Percentiles rank a stretch among this genome's conserved stretches.
phyloP scores from a whole-genome alignment of 2,888 invertebrate genomes.

The Plebejus anna region DNA sequence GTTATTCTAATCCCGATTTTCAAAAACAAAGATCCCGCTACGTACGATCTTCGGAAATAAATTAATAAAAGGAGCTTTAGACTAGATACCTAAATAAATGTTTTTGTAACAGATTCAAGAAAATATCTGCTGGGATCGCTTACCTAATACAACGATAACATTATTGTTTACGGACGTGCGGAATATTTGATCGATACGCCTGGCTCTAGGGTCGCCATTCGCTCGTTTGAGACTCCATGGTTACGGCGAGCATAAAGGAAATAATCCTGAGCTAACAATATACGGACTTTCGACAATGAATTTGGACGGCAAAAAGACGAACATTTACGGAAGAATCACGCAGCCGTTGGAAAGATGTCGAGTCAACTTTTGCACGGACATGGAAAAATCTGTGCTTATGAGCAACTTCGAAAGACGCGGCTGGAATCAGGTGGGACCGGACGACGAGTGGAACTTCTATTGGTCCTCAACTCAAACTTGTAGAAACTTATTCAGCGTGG shows the following conservation, averaged over 20 bases:
- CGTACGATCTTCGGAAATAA: not conserved
- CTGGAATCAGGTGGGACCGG: conserved; percentile 89
- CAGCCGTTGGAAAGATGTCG: conserved; percentile 41
- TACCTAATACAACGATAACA: conserved; percentile 10
- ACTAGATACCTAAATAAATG: conserved; percentile 1
- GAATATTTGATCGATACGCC: conserved; percentile 19
- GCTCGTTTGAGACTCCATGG: conserved; percentile 24
- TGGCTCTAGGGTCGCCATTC: conserved; percentile 5
- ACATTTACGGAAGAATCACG: conserved; percentile 74
- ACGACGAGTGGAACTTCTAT: conserved; percentile 98
- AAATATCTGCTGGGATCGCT: conserved; percentile 1
- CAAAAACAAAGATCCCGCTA: not conserved
- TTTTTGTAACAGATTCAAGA: conserved; percentile 15
- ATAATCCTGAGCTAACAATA: not conserved
- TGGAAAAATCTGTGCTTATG: conserved; percentile 94
- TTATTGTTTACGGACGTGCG: not conserved
- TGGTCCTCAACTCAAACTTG: conserved; percentile 96
- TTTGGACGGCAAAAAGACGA: conserved; percentile 44
- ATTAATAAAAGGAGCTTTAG: not conserved
- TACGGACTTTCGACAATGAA: conserved; percentile 22
- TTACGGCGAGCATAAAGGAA: not conserved
- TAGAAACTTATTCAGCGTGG: conserved; percentile 93
- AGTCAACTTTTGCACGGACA: conserved; percentile 79
- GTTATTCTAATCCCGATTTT: not conserved
- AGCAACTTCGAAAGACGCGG: conserved; percentile 94